Conservation (phyloP, 2,797 vertebrate species). For the Pelochelys cantorii region DNA sequence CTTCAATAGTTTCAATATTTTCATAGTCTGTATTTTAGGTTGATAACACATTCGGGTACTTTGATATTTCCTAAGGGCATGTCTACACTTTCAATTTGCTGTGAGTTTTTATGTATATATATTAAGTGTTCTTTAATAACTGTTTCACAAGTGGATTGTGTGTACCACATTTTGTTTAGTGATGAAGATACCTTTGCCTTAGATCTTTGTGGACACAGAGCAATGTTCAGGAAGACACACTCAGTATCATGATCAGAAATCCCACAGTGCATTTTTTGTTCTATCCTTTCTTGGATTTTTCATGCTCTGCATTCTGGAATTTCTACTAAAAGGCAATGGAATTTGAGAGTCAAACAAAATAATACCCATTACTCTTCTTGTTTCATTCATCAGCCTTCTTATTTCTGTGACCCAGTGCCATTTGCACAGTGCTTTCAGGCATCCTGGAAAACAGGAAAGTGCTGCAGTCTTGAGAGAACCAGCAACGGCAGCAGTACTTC, state of each 20-base stretch:
- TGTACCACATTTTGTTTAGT: neutral
- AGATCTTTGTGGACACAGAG: neutral
- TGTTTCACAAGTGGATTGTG: neutral
- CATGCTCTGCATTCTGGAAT: neutral
- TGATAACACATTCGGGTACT: fast-evolving
- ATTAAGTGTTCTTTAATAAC: neutral
- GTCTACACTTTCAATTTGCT: neutral
- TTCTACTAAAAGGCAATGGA: slow-evolving; percentile 5
- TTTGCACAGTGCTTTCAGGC: slow-evolving; percentile 1
- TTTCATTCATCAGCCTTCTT: neutral
- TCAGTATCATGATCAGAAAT: neutral
- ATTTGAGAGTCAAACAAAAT: slow-evolving; percentile 18
- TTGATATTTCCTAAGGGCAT: neutral
- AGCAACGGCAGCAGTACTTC: neutral
- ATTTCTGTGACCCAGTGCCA: neutral
- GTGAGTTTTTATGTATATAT: neutral
- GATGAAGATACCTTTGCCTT: neutral
- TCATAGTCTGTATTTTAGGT: neutral
- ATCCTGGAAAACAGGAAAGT: slow-evolving; percentile 19
- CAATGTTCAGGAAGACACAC: neutral
- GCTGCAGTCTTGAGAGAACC: neutral
- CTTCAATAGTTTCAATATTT: neutral
- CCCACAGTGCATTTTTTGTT: neutral
- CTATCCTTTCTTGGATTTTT: neutral
- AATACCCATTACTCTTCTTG: neutral